Percentiles rank a stretch among this genome's conserved stretches.
phyloP scores from a whole-genome alignment of 2,113 vertebrate species.

The Anhinga anhinga region DNA sequence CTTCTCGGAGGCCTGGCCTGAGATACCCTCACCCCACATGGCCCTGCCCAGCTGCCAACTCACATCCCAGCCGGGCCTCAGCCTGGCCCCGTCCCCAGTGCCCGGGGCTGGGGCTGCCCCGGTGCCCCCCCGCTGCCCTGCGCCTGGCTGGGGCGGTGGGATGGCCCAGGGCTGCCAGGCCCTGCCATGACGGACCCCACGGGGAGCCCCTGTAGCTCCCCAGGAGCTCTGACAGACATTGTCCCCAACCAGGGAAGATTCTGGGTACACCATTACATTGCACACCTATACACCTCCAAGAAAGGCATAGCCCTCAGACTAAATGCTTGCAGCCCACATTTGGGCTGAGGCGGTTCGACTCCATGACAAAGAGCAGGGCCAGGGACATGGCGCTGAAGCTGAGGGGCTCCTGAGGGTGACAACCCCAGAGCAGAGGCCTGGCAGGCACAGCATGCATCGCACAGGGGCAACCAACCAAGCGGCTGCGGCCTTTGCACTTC shows the following conservation, averaged over 20 bases:
- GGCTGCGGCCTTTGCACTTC: neutral
- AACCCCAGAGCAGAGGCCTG: rapidly evolving
- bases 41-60: neutral
- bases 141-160: neutral
- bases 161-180: neutral
- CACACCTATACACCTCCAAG: neutral
- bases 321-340: neutral
- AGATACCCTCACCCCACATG: rapidly evolving
- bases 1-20: neutral
- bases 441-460: rapidly evolving
- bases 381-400: rapidly evolving
- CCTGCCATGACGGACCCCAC: rapidly evolving
- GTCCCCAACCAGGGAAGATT: neutral
- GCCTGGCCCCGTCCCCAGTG: rapidly evolving
- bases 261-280: too few species aligned
- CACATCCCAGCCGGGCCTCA: rapidly evolving
- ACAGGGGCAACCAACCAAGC: neutral
- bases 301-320: neutral
- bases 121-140: rapidly evolving
- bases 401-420: neutral
- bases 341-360: rapidly evolving
- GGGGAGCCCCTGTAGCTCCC: neutral
- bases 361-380: neutral
- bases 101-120: neutral
- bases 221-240: neutral